Percentiles rank a stretch among this genome's conserved stretches.
Evolutionary conservation across 2,888 invertebrate species (phyloP).

Genomic region (Drosophila mimetica): DNA sequence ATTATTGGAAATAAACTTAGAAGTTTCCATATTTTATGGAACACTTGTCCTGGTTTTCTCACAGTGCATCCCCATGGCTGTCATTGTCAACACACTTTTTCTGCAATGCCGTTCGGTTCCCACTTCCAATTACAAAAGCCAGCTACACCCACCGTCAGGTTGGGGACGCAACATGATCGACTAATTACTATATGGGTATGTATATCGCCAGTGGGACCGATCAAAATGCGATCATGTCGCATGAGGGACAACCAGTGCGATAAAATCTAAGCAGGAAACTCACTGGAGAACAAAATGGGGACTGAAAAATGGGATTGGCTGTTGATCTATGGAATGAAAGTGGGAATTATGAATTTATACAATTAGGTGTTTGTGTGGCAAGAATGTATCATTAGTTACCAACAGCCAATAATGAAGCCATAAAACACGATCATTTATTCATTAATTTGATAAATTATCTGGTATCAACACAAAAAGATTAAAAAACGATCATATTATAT

Average conservation of each 20-base stretch:
- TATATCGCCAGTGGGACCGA: constrained; percentile 9
- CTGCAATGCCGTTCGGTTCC: constrained; percentile 13
- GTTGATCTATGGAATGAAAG: background rate
- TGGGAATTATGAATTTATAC: background rate
- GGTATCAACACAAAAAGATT: too few species aligned
- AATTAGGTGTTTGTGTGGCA: constrained; percentile 1
- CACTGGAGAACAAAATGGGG: background rate
- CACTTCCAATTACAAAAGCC: constrained; percentile 1
- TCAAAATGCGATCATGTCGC: constrained; percentile 2
- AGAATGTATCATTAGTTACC: background rate
- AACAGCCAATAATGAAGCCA: background rate
- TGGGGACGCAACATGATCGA: constrained; percentile 11
- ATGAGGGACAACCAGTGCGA: constrained; percentile 33
- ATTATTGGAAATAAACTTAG: too few species aligned
- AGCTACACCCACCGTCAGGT: constrained; percentile 23
- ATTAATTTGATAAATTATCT: background rate
- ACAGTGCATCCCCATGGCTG: constrained; percentile 18
- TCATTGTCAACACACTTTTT: constrained; percentile 12
- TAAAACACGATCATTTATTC: background rate
- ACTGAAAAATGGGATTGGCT: constrained; percentile 30
- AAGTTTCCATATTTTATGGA: too few species aligned
- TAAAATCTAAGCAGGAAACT: constrained; percentile 42
- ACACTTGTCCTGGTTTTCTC: background rate
- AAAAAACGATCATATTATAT: too few species aligned
- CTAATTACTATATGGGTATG: constrained; percentile 15